Evolutionary conservation across 2,888 invertebrate genomes (phyloP).

Genomic region (Coelopa pilipes): DNA sequence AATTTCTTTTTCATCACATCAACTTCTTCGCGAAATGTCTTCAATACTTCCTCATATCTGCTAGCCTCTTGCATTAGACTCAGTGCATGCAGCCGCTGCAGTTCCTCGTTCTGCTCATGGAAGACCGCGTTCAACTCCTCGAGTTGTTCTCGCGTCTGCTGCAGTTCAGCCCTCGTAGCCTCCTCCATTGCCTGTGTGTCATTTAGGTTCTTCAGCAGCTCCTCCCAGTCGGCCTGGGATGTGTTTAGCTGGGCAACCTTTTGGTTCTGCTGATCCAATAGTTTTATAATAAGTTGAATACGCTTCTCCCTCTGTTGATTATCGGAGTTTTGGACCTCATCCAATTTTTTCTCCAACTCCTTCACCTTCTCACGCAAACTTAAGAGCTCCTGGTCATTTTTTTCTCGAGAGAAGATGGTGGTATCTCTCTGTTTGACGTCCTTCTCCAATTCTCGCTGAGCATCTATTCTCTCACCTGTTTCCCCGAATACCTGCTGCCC

Average conservation of each 20-base stretch:
- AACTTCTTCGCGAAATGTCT: conserved; percentile 49
- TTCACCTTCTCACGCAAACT: conserved; percentile 46
- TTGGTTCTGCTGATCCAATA: conserved; percentile 55
- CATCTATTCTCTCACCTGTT: no score
- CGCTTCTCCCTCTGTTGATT: conserved; percentile 39
- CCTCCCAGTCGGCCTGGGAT: conserved; percentile 59
- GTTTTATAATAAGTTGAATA: conserved; percentile 50
- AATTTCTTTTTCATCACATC: conserved; percentile 39
- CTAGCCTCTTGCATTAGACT: conserved; percentile 24
- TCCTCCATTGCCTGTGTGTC: conserved; percentile 51
- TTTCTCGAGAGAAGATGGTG: conserved; percentile 16
- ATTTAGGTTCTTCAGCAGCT: conserved; percentile 52
- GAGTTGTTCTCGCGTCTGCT: conserved; percentile 53
- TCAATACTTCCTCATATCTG: conserved; percentile 39
- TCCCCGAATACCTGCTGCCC: no score
- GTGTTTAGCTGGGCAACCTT: conserved; percentile 55
- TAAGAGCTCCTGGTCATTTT: background rate
- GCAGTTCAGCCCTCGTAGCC: conserved; percentile 49
- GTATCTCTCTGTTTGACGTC: background rate
- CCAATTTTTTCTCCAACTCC: conserved; percentile 47
- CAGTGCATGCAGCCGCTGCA: conserved; percentile 53
- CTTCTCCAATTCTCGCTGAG: no score
- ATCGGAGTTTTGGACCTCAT: conserved; percentile 35
- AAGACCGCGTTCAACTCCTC: conserved; percentile 59
- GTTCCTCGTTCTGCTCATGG: conserved; percentile 57